Evolutionary conservation across 1,140 invertebrate genomes (phyloP), one percentile per base, ranked within the genome.

Genomic region (Thereuonema tuberculata): DNA sequence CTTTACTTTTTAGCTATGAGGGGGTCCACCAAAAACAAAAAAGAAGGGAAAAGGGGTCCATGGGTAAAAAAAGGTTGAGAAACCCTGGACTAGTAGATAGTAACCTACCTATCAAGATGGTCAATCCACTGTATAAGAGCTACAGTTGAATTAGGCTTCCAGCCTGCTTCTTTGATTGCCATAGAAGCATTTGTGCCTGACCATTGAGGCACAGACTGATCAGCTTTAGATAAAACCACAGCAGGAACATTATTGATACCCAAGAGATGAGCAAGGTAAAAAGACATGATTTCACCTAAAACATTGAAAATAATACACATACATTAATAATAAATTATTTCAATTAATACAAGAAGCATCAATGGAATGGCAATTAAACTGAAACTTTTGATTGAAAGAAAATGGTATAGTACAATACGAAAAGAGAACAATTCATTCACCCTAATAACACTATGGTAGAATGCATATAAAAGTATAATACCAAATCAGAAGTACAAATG

Each of bases 41-140:
- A n/a, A n/a, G n/a, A n/a, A n/a, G n/a, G n/a, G n/a, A n/a, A n/a
- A n/a, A n/a, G n/a, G n/a, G n/a, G n/a, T n/a, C n/a, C n/a, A n/a
- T n/a, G n/a, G n/a, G n/a, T n/a, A n/a, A n/a, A n/a, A n/a, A n/a
- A n/a, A n/a, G n/a, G n/a, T n/a, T n/a, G n/a, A n/a, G n/a, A n/a
- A n/a, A n/a, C n/a, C n/a, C n/a, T n/a, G n/a, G n/a, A n/a, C n/a
- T n/a, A n/a, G n/a, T n/a, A n/a, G n/a, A n/a, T n/a, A n/a, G n/a
- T n/a, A n/a, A n/a, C n/a, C n/a, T 60, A 62, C 63, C 63, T 63
- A 54, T 71, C 65, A 25, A 74, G 64, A 37, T 70, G 59, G 15
- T 70, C 61, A 37, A 71, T 69, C 72, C 72, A 74, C 37, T 71
- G 67, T 20, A 74, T 74, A 1, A 72, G 63, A 12, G 72, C 73